Conservation (phyloP, 2,888 invertebrate genomes). For the Ariolimax columbianus region DNA sequence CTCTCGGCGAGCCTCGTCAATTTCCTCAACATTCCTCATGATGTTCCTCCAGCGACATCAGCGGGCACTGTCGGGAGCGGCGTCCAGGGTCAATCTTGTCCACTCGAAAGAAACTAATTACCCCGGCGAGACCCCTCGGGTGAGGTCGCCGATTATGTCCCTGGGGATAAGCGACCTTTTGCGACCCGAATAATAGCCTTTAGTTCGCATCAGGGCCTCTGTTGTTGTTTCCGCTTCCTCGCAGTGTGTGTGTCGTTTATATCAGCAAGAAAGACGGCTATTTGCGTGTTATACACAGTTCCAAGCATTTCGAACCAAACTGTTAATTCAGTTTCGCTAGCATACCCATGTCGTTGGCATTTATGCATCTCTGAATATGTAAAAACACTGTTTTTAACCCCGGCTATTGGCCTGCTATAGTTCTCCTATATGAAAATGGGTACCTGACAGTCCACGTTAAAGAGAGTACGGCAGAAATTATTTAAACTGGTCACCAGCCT, state of each 20-base stretch:
- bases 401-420: too few relatives aligned
- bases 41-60: not conserved
- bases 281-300: too few relatives aligned
- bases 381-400: too few relatives aligned
- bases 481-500: too few relatives aligned
- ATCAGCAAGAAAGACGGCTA: too few relatives aligned
- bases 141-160: not conserved
- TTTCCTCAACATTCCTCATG: not conserved
- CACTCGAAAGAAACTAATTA: not conserved
- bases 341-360: too few relatives aligned
- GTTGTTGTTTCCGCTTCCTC: not conserved
- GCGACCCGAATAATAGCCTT: not conserved
- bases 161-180: not conserved
- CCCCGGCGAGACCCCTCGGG: conserved; percentile 10
- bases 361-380: too few relatives aligned
- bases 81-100: not conserved
- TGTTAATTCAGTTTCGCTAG: too few relatives aligned
- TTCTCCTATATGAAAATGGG: too few relatives aligned
- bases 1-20: not conserved
- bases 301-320: too few relatives aligned
- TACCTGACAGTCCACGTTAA: too few relatives aligned
- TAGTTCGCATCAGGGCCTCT: not conserved
- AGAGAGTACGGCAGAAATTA: too few relatives aligned
- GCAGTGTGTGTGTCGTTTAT: not conserved
- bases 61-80: not conserved